phyloP scores from a whole-genome alignment of 2,797 vertebrate genomes.

The Xerus rutilus region DNA sequence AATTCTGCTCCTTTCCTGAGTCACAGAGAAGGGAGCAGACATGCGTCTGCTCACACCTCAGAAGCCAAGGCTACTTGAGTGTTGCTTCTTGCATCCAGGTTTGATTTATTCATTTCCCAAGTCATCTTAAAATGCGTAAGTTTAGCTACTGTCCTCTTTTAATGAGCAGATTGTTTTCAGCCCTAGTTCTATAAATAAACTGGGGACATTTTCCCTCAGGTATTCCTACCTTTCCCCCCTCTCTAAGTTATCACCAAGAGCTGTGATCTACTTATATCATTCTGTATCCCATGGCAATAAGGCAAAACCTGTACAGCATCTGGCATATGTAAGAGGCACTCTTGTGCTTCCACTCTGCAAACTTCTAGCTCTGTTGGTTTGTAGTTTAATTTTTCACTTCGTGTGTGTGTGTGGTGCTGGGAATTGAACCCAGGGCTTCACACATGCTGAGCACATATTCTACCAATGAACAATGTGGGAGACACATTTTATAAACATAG shows the following conservation, averaged over 20 bases:
- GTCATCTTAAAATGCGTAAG: background rate
- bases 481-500: background rate
- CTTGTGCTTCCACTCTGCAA: background rate
- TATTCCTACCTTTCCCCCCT: background rate
- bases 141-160: background rate
- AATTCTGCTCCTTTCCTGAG: background rate
- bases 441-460: background rate
- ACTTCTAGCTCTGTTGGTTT: background rate
- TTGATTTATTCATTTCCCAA: background rate
- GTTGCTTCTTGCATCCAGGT: background rate
- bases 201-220: background rate
- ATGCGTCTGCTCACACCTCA: accelerated
- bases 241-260: background rate
- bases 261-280: background rate
- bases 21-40: background rate
- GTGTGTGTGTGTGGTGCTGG: background rate
- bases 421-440: background rate
- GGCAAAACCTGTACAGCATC: background rate
- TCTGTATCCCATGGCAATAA: background rate
- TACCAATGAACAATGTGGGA: background rate
- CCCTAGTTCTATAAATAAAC: background rate
- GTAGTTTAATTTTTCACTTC: background rate
- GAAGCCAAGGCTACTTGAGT: background rate
- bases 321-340: background rate
- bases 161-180: background rate